Evolutionary conservation across 2,797 vertebrate species (phyloP).

Genomic region (Tolypeutes matacus): DNA sequence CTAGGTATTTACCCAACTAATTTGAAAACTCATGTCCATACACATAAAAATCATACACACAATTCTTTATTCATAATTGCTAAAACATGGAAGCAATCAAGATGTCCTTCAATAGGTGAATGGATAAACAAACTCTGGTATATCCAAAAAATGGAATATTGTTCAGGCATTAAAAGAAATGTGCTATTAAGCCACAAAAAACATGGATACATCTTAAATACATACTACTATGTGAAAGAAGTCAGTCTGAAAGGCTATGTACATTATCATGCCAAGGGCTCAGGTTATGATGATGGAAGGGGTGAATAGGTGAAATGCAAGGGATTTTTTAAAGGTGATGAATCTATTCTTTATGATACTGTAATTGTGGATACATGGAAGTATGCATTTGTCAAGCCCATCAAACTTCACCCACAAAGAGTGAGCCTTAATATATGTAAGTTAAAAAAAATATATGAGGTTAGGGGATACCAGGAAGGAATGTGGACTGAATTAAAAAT

Average conservation of each 20-base stretch:
- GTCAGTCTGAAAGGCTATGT: background rate
- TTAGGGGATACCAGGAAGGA: background rate
- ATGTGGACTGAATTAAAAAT: background rate
- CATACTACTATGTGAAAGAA: background rate
- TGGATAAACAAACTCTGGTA: background rate
- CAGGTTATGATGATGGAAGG: background rate
- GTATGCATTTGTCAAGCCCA: background rate
- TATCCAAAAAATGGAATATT: background rate
- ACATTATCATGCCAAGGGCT: background rate
- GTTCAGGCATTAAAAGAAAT: background rate
- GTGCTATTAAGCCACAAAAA: background rate
- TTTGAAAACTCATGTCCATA: too few relatives aligned
- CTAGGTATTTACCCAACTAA: too few relatives aligned
- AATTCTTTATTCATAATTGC: background rate
- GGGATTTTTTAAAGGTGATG: background rate
- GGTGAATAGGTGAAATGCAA: background rate
- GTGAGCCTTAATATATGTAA: background rate
- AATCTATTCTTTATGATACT: background rate
- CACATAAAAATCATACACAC: too few relatives aligned
- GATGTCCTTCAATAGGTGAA: background rate
- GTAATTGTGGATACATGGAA: background rate
- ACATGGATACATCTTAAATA: background rate
- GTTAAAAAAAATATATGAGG: background rate
- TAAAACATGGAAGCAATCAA: background rate
- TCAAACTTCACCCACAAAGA: background rate